Evolutionary conservation across 2,888 invertebrate genomes (phyloP).

Genomic region (Xylocampa areola): DNA sequence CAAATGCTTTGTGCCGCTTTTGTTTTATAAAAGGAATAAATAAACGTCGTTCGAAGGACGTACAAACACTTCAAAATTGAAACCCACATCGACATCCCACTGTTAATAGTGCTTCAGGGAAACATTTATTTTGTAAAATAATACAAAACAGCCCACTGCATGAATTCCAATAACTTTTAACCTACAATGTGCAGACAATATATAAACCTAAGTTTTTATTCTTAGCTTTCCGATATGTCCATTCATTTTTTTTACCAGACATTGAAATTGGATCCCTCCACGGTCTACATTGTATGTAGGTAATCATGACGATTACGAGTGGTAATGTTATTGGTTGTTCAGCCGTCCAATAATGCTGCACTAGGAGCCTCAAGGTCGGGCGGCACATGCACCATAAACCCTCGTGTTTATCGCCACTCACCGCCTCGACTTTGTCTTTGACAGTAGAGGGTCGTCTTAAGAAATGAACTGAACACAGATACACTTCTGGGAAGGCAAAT

Average conservation of each 20-base stretch:
- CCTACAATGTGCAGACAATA: slow-evolving; percentile 24
- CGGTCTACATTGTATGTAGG: slow-evolving; percentile 51
- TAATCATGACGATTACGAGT: slow-evolving; percentile 36
- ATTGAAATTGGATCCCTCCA: slow-evolving; percentile 56
- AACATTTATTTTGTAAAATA: slow-evolving; percentile 17
- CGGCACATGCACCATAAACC: slow-evolving; percentile 65
- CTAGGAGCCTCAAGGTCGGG: slow-evolving; percentile 60
- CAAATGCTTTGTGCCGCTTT: slow-evolving; percentile 30
- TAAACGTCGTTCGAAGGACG: slow-evolving; percentile 6
- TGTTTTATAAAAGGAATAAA: slow-evolving; percentile 32
- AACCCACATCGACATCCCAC: slow-evolving; percentile 14
- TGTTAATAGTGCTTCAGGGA: slow-evolving; percentile 6
- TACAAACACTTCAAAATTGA: slow-evolving; percentile 34
- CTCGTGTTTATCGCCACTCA: slow-evolving; percentile 63
- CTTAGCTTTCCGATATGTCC: slow-evolving; percentile 27
- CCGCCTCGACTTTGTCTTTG: slow-evolving; percentile 61
- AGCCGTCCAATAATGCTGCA: slow-evolving; percentile 49
- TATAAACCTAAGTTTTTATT: slow-evolving; percentile 45
- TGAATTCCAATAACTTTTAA: slow-evolving; percentile 14
- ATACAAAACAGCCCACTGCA: slow-evolving; percentile 13
- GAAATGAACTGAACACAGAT: slow-evolving; percentile 52
- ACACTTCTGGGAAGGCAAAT: slow-evolving; percentile 9
- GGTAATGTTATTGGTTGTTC: slow-evolving; percentile 48
- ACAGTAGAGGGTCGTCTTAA: slow-evolving; percentile 46
- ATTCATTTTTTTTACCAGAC: slow-evolving; percentile 52